Base-by-base conservation (phyloP, 2,113 vertebrate species). In the Synchiropus splendidus region DNA sequence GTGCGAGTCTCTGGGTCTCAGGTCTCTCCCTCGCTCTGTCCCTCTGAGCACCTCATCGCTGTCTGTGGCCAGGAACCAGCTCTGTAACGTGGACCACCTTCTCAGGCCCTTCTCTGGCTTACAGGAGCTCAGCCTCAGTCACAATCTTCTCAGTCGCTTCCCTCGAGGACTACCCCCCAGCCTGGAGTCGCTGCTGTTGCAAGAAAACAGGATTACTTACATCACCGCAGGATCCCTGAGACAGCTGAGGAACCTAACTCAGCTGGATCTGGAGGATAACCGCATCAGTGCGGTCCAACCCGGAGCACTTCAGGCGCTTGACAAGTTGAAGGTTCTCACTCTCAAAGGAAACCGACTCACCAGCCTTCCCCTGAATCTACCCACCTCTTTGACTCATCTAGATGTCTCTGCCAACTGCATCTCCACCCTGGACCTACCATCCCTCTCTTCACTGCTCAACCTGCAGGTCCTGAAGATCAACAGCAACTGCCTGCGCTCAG, bases 331-430 rank as follows among this genome's bases (percentile, higher is more conserved):
- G 64, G 59, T 80, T 31, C 51, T 87, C 13, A 80, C 58, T 0
- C 65, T 87, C 32, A 85, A 77, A 45, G 84, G 83, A 4, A 87
- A 87, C 64, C 54, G 58, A 16, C 58, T 87, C 2, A 71, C 57
- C 4, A 64, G 51, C 31, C 57, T 87, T 18, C 85, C 83, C 1
- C n/a, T 16, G 14, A 61, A 68, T 16, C 80, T 85, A 6, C 82
- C 86, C 2, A 21, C 77, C 8, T 84, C 83, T 2, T 60, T 87
- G 40, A 78, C 58, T 2, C 72, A 79, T 32, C 64, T 87, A 10
- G 84, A 87, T 35, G 53, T 86, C 38, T 86, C 86, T 1, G 70
- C 36, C 9, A 86, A 87, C 69, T 86, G 83, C 58, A 83, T 87
- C 48, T 77, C 72, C 5, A 46, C 61, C 15, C 52, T 87, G 59